Evolutionary conservation across 2,797 vertebrate genomes (phyloP).

Genomic region (Simalia tracyae): DNA sequence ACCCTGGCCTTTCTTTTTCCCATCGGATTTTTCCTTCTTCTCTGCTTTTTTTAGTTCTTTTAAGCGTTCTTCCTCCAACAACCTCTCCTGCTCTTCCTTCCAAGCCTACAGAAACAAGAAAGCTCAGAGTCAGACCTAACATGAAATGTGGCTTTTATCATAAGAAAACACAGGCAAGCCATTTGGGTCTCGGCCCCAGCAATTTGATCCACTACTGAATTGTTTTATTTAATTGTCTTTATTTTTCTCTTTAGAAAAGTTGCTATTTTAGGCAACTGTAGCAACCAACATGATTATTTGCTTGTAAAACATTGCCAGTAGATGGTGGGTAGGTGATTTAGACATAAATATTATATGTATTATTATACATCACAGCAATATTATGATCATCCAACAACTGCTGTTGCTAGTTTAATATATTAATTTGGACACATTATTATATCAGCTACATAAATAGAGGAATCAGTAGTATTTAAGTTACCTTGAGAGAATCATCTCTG

Average conservation of each 20-base stretch:
- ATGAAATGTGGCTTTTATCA: background rate
- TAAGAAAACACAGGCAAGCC: background rate
- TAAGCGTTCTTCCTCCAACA: conserved; percentile 77
- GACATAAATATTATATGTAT: background rate
- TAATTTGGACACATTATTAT: background rate
- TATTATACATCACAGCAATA: background rate
- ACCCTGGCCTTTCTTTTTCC: conserved; percentile 61
- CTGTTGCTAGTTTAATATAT: background rate
- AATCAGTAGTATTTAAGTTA: conserved; percentile 60
- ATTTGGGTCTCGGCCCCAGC: background rate
- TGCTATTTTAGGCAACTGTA: background rate
- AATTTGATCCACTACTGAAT: background rate
- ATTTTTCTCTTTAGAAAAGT: background rate
- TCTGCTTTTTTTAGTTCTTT: conserved; percentile 76
- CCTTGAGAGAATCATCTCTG: conserved; percentile 89
- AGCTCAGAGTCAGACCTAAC: background rate
- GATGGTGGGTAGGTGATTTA: background rate
- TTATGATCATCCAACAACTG: background rate
- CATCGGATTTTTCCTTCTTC: conserved; percentile 51
- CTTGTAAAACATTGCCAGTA: background rate
- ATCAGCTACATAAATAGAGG: background rate
- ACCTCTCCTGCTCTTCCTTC: conserved; percentile 80
- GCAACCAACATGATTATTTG: background rate
- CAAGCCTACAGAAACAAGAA: conserved; percentile 77
- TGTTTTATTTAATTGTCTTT: background rate